Evolutionary conservation across 2,113 vertebrate genomes (phyloP), one percentile per base, ranked within the genome.

Genomic region (Tychaedon coryphoeus): DNA sequence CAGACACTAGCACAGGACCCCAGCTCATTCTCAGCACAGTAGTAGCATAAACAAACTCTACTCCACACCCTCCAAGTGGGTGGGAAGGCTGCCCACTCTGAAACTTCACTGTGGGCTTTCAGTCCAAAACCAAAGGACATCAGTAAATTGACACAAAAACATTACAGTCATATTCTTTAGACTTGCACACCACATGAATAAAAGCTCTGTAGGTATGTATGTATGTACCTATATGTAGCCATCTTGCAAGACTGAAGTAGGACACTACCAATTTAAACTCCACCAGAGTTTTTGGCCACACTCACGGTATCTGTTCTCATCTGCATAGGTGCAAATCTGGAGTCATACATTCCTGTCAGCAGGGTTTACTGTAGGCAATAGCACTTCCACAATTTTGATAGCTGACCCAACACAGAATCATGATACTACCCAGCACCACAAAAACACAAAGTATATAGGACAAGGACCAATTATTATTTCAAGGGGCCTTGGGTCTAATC

Each of bases 311-410:
- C 67, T 92, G 47, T 66, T 90, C 70, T 82, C 86, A 78, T 84
- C 67, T 65, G 56, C 88, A 81, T 42, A 91, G 43, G 57, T 88
- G 76, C 76, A 94, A 95, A 95, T 51, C 86, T 92, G 36, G 75
- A 28, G n/a, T 60, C 92, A 86, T 81, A 81, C 57, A 47, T 83
- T 47, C 19, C 56, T 93, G 83, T 91, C 91, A 93, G 43, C 76
- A 86, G 83, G 76, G 45, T 65, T 94, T 92, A 70, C 62, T 50
- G 42, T 16, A 82, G 31, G 40, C 26, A 88, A 54, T 24, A 61
- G 40, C 58, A 62, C 29, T 92, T 88, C 54, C 62, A 79, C 58
- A 82, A 3, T 65, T 66, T 26, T 65, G 45, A 88, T 34, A 88
- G 47, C 47, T 70, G 75, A 92, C 40, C 58, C 70, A 79, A 72